Evolutionary conservation across 92 coral and sea anemone species (phyloP), one percentile per base, ranked within the genome.

Genomic region (Palythoa grandis): DNA sequence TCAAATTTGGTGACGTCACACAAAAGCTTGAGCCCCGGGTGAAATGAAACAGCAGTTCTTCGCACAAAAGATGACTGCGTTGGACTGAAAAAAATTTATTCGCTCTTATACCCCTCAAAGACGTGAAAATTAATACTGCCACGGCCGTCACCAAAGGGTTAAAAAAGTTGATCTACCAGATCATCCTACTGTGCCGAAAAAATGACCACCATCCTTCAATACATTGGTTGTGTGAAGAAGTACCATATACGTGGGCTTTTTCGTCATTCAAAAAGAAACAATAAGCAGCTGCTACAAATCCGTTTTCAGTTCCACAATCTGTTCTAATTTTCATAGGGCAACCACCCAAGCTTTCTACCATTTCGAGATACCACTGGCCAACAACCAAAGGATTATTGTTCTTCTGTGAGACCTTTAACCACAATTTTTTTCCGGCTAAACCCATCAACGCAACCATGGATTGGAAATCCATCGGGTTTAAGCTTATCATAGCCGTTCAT

Each of bases 291-390:
- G 91, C 85, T 14, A 77, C 22, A 10, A 88, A 60, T 4, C 91
- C 83, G 50, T 88, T 88, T 66, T 88, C 91, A 60, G 91, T 88
- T 82, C 91, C 91, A 84, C 88, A 88, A 76, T 88, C 86, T 63
- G 86, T 75, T 61, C 86, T 52, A 38, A 84, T 78, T 84, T 88
- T 88, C 61, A 13, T 77, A 77, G 91, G 91, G 82, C 88, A 84
- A 16, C 88, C 88, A 35, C 86, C 91, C 43, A 74, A 56, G 52
- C 84, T 75, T 75, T 47, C 48, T n/a, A 88, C 91, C 72, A 29
- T 74, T 68, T 84, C 74, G 77, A 88, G 75, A 63, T 75, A 88
- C 23, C 63, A 84, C 65, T 25, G 56, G 24, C 85, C 88, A 20
- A 88, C 79, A 75, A 88, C 58, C 29, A 52, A 82, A 53, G 91